Evolutionary conservation across 2,113 vertebrate species (phyloP), one percentile per base, ranked within the genome.

Genomic region (Glareola pratincola): DNA sequence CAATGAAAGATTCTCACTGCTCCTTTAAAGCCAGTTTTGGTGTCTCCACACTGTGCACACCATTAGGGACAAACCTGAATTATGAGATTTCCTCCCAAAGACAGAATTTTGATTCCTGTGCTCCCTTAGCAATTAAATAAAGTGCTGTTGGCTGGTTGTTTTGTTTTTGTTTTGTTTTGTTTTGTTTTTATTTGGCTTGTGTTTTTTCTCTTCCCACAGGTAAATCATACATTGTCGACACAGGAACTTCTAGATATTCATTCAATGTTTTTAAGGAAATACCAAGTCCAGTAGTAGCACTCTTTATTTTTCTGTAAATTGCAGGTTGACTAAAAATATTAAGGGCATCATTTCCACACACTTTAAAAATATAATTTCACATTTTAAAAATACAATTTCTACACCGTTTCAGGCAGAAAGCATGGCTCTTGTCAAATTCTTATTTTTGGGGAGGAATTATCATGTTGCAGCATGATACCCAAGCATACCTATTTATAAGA

Each of bases 1-100:
- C 15, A 29, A 8, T 1, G 3, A 72, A 43, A 24, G 37, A 10
- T 34, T 56, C 32, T 30, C 26, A 41, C 13, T 45, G 12, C 13
- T 57, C 48, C 37, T 43, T 36, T 41, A 50, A 54, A 50, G 21
- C 6, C 53, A 36, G 2, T 26, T 64, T 26, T 1, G 1, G 14
- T 8, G 4, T 11, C 10, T 47, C 45, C 39, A 8, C 1, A 17
- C 15, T 4, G 4, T 2, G 37, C 48, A 36, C 24, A 36, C 3
- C 12, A 29, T 14, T 1, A 36, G 4, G 8, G 43, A 73, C 3
- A 43, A 27, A 20, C 4, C 8, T 14, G 3, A 74, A 74, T 26
- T 10, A 41, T 2, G 3, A 60, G 0, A 19, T 32, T 51, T 62
- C 45, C 14, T 77, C 26, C 17, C 9, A 10, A 60, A 63, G 5